Conservation (phyloP, 1,140 invertebrate genomes). For the Caenorhabditis remanei region DNA sequence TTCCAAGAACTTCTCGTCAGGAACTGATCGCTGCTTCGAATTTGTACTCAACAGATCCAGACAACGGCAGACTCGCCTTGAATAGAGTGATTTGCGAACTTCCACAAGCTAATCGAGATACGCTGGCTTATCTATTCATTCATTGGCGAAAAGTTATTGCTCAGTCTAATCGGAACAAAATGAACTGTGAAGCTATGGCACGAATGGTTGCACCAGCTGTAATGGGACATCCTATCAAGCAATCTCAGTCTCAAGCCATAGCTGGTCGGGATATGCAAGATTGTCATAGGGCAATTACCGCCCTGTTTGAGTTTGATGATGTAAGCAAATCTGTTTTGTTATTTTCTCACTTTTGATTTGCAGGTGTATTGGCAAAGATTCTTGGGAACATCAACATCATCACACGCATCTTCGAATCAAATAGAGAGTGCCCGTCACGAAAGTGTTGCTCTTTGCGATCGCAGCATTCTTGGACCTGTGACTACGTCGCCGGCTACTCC, state of each 20-base stretch:
- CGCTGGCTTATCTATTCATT: constrained; percentile 86
- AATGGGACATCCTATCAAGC: constrained; percentile 34
- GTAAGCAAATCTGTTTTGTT: background rate
- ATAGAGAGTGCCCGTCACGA: constrained; percentile 4
- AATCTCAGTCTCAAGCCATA: constrained; percentile 23
- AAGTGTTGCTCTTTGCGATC: constrained; percentile 15
- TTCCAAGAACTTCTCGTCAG: constrained; percentile 84
- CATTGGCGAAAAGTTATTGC: constrained; percentile 83
- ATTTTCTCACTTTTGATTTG: background rate
- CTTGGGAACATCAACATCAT: background rate
- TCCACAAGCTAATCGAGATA: constrained; percentile 88
- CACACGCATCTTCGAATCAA: constrained; percentile 4
- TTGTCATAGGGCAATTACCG: constrained; percentile 39
- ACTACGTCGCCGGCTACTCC: constrained; percentile 18
- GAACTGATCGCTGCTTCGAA: constrained; percentile 85
- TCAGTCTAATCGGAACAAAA: constrained; percentile 28
- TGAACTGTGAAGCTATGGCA: constrained; percentile 46
- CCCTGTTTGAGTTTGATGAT: constrained; percentile 41
- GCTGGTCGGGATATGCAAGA: constrained; percentile 22
- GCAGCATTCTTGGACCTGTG: constrained; percentile 24
- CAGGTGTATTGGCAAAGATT: constrained; percentile 37
- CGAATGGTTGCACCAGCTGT: constrained; percentile 35
- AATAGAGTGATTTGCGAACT: constrained; percentile 84
- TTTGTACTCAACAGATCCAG: constrained; percentile 44
- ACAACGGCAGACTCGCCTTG: constrained; percentile 79